These are phyloP conservation scores for Huso huso DNA, from an alignment of 2,797 vertebrate species.

Conservation along the genomic window DNA sequence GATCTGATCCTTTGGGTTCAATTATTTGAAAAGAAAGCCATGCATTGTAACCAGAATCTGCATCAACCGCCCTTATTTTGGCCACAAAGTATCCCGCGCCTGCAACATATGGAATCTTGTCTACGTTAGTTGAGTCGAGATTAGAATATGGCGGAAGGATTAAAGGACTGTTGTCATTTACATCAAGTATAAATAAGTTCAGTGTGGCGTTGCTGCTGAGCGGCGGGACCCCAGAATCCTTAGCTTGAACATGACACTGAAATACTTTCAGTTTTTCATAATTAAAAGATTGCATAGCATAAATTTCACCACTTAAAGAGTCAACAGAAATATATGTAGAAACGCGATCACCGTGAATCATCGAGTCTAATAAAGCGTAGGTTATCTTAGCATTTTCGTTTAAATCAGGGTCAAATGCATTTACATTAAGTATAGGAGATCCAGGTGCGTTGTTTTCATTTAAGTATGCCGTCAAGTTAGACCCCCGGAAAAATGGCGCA, in stretches of 20 bases:
- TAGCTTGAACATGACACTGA: slow-evolving; percentile 41
- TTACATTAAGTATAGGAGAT: slow-evolving; percentile 20
- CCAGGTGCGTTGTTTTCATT: slow-evolving; percentile 30
- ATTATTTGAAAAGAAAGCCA: slow-evolving; percentile 44
- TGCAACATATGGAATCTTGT: slow-evolving; percentile 47
- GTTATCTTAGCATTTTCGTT: slow-evolving; percentile 28
- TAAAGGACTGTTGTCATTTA: slow-evolving; percentile 46
- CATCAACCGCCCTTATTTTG: slow-evolving; percentile 48
- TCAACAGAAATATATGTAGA: slow-evolving; percentile 32
- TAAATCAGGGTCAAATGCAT: slow-evolving; percentile 31
- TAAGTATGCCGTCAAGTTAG: slow-evolving; percentile 24
- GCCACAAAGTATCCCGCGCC: slow-evolving; percentile 47
- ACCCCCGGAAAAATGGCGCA: slow-evolving; percentile 15
- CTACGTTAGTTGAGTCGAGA: slow-evolving; percentile 37
- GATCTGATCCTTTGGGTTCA: slow-evolving; percentile 39
- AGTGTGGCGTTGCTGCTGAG: slow-evolving; percentile 41
- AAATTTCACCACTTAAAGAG: slow-evolving; percentile 42
- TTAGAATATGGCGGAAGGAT: slow-evolving; percentile 42
- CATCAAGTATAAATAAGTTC: slow-evolving; percentile 40
- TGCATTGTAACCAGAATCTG: slow-evolving; percentile 49
- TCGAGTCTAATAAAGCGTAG: slow-evolving; percentile 26
- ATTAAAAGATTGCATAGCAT: slow-evolving; percentile 45
- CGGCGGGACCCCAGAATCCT: slow-evolving; percentile 40
- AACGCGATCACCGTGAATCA: neutral
- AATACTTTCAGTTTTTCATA: slow-evolving; percentile 43